Evolutionary conservation across 1,140 invertebrate species (phyloP).

Genomic region (Drosophila carrolli): DNA sequence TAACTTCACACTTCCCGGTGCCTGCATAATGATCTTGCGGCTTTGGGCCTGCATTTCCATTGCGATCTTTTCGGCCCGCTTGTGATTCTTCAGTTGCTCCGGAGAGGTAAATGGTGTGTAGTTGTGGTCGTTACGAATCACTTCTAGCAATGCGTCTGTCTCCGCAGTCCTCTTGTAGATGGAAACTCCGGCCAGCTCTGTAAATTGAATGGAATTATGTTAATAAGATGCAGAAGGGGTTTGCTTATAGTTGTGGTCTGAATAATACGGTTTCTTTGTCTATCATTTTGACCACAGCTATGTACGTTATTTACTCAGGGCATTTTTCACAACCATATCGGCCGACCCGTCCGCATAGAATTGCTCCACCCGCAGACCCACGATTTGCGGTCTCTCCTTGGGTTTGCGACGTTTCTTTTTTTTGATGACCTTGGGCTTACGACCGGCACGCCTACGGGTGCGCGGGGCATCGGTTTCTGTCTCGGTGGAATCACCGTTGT

Average conservation of each 20-base stretch:
- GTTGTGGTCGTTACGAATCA: conserved; percentile 88
- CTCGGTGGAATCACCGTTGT: conserved; percentile 68
- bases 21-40: conserved; percentile 62
- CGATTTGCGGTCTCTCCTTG: conserved; percentile 77
- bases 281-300: not conserved
- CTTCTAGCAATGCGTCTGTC: conserved; percentile 70
- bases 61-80: conserved; percentile 58
- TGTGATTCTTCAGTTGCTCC: conserved; percentile 84
- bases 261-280: not conserved
- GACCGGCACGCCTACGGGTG: conserved; percentile 56
- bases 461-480: conserved; percentile 61
- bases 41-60: conserved; percentile 56
- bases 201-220: conserved; percentile 53
- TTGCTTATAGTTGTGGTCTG: not conserved
- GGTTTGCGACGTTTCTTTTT: conserved; percentile 63
- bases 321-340: conserved; percentile 77
- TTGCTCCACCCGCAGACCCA: conserved; percentile 75
- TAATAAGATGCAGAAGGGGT: not conserved
- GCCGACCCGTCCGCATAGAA: conserved; percentile 76
- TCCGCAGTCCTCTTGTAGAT: conserved; percentile 65
- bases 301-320: conserved; percentile 64
- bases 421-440: conserved; percentile 62
- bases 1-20: conserved; percentile 52
- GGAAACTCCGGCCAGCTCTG: conserved; percentile 76
- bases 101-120: conserved; percentile 88